These are phyloP conservation scores for Drosophila sulfurigaster DNA, from an alignment of 1,140 invertebrate genomes.

Conservation along the genomic window DNA sequence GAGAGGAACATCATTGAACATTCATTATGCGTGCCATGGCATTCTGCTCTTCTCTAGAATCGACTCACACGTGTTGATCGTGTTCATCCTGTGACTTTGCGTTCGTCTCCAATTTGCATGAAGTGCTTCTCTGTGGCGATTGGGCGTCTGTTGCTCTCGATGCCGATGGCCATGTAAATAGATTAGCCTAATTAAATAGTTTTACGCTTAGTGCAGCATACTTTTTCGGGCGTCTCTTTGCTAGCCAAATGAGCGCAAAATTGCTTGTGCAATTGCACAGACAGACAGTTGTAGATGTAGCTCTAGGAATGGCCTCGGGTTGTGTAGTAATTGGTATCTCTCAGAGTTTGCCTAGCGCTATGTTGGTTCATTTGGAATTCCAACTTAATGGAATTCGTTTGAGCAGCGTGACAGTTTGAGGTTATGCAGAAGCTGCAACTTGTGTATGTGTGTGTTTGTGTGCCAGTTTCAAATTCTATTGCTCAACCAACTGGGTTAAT, in stretches of 20 bases:
- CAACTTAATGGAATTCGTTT: constrained; percentile 45
- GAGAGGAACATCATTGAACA: not conserved
- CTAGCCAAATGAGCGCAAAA: constrained; percentile 43
- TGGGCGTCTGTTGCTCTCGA: constrained; percentile 1
- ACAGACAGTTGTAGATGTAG: constrained; percentile 8
- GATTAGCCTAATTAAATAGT: constrained; percentile 72
- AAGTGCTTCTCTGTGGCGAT: constrained; percentile 10
- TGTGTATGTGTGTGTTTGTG: not conserved
- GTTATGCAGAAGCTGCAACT: constrained; percentile 5
- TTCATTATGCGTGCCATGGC: not conserved
- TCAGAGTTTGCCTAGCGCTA: constrained; percentile 5
- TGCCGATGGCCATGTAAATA: constrained; percentile 48
- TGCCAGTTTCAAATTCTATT: constrained; percentile 16
- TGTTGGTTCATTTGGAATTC: constrained; percentile 29
- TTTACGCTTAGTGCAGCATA: constrained; percentile 44
- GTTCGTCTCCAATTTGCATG: constrained; percentile 1
- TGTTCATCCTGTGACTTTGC: not conserved
- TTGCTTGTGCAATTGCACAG: constrained; percentile 39
- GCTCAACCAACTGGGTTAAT: constrained; percentile 27
- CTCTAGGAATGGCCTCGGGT: constrained; percentile 25
- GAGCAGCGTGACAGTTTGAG: constrained; percentile 33
- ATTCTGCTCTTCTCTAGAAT: not conserved
- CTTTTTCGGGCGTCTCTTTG: constrained; percentile 20
- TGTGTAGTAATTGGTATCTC: constrained; percentile 35
- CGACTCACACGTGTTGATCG: not conserved